Percentiles rank a stretch among this genome's conserved stretches.
Conservation (phyloP, 2,797 vertebrate species). For the Tangara arthus region DNA sequence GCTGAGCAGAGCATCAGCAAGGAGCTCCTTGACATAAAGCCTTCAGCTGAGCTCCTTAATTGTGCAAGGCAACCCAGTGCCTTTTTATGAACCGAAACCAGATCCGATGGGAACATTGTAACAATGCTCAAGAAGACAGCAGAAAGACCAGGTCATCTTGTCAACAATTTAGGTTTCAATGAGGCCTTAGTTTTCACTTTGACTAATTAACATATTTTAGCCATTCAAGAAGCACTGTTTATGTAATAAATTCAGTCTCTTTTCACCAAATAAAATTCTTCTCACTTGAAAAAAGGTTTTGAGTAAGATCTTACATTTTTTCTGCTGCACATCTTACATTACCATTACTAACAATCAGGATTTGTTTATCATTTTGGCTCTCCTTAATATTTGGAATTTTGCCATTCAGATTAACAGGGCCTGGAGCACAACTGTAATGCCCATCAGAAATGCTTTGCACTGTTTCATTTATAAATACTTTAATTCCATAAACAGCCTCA, state of each 20-base stretch:
- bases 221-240: neutral
- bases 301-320: neutral
- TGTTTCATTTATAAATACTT: neutral
- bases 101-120: neutral
- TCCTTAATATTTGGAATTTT: neutral
- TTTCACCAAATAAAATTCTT: neutral
- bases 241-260: neutral
- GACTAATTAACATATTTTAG: neutral
- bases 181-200: neutral
- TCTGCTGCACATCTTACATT: neutral
- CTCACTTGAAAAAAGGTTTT: neutral
- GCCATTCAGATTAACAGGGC: neutral
- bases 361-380: neutral
- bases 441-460: neutral
- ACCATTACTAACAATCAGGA: neutral
- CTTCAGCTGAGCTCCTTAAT: neutral
- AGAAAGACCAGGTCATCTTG: neutral
- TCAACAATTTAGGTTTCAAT: neutral
- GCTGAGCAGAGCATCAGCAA: neutral
- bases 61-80: neutral
- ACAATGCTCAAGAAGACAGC: neutral
- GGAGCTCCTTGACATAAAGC: neutral
- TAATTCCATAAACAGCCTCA: neutral
- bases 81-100: neutral
- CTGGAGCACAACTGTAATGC: neutral